phyloP scores from a whole-genome alignment of 2,888 invertebrate genomes.

The Eustalomyia histrio region DNA sequence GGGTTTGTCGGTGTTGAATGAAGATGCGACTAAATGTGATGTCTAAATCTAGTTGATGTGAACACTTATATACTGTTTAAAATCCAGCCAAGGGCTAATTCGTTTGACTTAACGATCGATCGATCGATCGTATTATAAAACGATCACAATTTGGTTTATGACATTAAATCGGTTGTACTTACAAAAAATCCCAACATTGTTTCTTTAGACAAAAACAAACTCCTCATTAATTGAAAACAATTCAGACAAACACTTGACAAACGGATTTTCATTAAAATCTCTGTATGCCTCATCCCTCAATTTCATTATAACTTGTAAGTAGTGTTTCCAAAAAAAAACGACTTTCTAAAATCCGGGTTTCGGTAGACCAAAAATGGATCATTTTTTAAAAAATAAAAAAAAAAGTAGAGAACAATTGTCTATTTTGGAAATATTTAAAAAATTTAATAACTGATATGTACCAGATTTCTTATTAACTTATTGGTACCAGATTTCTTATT shows the following conservation, averaged over 20 bases:
- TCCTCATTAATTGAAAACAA: neutral
- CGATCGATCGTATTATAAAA: neutral
- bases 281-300: neutral
- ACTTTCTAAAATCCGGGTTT: too few relatives aligned
- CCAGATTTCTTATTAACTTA: too few relatives aligned
- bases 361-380: too few relatives aligned
- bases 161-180: neutral
- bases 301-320: neutral
- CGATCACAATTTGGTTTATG: constrained; percentile 1
- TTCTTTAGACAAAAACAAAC: neutral
- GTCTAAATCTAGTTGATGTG: constrained; percentile 13
- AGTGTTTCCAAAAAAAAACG: too few relatives aligned
- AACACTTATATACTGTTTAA: constrained; percentile 48
- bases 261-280: neutral
- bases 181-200: neutral
- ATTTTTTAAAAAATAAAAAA: too few relatives aligned
- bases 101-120: neutral
- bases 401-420: too few relatives aligned
- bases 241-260: constrained; percentile 6
- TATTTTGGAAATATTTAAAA: too few relatives aligned
- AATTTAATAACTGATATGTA: too few relatives aligned
- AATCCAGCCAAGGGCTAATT: constrained; percentile 18
- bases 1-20: constrained; percentile 23
- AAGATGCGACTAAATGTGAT: constrained; percentile 45
- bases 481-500: too few relatives aligned